These are phyloP conservation scores for Nebria brevicollis DNA, from an alignment of 2,888 invertebrate species.

Conservation along the genomic window DNA sequence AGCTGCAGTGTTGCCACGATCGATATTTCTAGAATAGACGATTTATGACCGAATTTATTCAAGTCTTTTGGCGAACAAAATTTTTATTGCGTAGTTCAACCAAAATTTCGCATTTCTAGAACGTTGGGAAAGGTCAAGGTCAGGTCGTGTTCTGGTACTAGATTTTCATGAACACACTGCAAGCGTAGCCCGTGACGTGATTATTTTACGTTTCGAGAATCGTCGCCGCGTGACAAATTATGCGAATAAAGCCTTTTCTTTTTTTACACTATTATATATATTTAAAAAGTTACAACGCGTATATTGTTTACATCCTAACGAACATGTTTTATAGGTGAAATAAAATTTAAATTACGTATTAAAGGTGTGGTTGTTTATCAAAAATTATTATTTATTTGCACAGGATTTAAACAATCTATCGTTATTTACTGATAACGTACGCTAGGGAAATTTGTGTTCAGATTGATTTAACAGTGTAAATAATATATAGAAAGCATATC, in stretches of 20 bases:
- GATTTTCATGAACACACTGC: constrained; percentile 33
- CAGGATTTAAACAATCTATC: background rate
- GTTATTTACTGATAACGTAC: background rate
- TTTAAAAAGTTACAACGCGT: background rate
- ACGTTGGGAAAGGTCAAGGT: constrained; percentile 28
- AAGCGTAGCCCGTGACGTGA: constrained; percentile 8
- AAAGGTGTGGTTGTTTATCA: too few species aligned
- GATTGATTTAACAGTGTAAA: background rate
- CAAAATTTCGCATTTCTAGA: background rate
- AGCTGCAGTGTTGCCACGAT: too few species aligned
- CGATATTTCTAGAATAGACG: background rate
- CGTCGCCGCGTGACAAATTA: constrained; percentile 31
- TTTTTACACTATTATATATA: background rate
- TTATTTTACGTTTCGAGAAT: background rate
- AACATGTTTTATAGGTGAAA: too few species aligned
- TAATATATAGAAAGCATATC: background rate
- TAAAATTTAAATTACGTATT: too few species aligned
- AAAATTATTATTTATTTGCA: background rate
- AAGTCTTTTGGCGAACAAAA: background rate
- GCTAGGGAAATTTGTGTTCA: background rate
- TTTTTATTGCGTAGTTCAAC: background rate
- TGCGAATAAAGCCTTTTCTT: constrained; percentile 20
- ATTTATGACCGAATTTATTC: background rate
- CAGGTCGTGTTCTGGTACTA: constrained; percentile 34
- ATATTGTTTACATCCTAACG: background rate